Conservation (phyloP, 2,888 invertebrate species). For the Entomobrya proxima region DNA sequence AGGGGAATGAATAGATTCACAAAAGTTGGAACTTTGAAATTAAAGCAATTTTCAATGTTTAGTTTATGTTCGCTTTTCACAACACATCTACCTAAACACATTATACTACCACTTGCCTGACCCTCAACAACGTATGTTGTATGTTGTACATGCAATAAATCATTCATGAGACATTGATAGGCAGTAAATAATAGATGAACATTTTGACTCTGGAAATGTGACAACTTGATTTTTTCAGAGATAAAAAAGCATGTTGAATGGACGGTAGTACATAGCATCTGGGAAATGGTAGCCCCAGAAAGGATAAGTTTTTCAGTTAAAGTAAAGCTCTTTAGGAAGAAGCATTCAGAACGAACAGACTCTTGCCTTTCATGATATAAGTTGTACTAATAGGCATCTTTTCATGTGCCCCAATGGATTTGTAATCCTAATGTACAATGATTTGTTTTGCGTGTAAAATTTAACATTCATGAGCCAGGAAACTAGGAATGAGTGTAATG, state of each 20-base stretch:
- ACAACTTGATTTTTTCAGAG: neutral
- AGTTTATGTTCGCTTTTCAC: neutral
- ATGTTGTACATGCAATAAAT: neutral
- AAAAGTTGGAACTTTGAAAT: neutral
- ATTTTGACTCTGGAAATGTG: neutral
- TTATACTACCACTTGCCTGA: neutral
- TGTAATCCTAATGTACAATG: slow-evolving; percentile 9
- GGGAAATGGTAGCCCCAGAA: neutral
- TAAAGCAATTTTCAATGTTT: neutral
- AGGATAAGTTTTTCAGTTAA: neutral
- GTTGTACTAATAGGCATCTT: neutral
- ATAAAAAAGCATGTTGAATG: neutral
- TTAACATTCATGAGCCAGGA: neutral
- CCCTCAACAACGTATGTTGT: neutral
- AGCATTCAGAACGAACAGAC: no score
- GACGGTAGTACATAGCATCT: neutral
- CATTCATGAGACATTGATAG: slow-evolving; percentile 7
- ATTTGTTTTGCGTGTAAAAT: slow-evolving; percentile 29
- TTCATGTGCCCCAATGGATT: neutral
- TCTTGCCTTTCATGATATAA: neutral
- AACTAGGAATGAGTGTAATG: neutral
- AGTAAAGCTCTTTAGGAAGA: neutral
- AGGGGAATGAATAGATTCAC: neutral
- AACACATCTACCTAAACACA: neutral
- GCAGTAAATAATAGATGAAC: neutral